Percentiles rank a stretch among this genome's conserved stretches.
phyloP scores from a whole-genome alignment of 2,797 vertebrate genomes.

The Lithobates pipiens region DNA sequence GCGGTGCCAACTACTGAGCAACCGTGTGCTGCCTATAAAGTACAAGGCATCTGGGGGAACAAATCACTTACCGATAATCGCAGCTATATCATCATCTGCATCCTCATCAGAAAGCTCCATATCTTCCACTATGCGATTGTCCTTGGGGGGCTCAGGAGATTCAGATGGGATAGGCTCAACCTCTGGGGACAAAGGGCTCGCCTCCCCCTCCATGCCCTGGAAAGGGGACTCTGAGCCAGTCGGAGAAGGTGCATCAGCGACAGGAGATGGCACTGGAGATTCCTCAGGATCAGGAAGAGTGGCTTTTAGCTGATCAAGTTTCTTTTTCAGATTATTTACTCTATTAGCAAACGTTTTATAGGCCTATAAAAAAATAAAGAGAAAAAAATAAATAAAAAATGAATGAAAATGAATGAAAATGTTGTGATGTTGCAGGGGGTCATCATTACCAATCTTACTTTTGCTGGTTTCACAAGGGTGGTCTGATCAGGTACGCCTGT shows the following conservation, averaged over 20 bases:
- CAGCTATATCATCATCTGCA: slow-evolving; percentile 73
- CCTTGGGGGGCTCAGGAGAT: slow-evolving; percentile 74
- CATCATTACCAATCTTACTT: too few species aligned
- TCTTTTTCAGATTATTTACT: slow-evolving; percentile 93
- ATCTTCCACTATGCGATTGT: slow-evolving; percentile 89
- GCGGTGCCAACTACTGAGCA: too few species aligned
- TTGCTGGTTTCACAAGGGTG: too few species aligned
- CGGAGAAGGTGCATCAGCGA: slow-evolving; percentile 92
- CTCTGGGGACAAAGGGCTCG: slow-evolving; percentile 66
- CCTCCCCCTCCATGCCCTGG: slow-evolving; percentile 76
- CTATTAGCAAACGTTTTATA: slow-evolving; percentile 96
- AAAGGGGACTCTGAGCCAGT: slow-evolving; percentile 95
- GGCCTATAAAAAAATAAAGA: slow-evolving; percentile 75
- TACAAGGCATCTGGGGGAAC: not conserved
- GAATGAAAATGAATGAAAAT: too few species aligned
- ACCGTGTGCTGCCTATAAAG: not conserved
- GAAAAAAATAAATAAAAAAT: not conserved
- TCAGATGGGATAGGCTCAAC: slow-evolving; percentile 73
- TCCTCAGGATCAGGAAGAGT: slow-evolving; percentile 91
- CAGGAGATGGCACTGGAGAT: slow-evolving; percentile 93
- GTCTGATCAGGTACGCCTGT: too few species aligned
- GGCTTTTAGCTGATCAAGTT: slow-evolving; percentile 90
- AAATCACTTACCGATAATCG: slow-evolving; percentile 78
- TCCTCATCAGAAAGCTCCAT: slow-evolving; percentile 96
- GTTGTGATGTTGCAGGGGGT: too few species aligned